These are phyloP conservation scores for Chrysolina oricalcia DNA, from an alignment of 2,888 invertebrate species.

Conservation along the genomic window DNA sequence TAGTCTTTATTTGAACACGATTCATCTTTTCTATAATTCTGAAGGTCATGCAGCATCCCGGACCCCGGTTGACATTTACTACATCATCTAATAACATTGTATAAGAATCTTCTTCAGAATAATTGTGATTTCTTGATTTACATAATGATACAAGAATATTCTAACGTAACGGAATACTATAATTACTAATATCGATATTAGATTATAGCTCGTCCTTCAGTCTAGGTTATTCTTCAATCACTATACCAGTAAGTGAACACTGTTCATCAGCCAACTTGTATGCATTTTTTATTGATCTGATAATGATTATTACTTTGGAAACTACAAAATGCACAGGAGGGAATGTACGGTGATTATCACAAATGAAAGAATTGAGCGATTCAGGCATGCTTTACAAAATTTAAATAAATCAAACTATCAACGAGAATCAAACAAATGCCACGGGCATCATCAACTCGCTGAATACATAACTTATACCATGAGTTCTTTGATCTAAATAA, in stretches of 20 bases:
- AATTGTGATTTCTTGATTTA: conserved; percentile 18
- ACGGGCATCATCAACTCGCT: no score
- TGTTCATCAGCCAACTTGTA: no score
- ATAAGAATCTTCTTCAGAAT: conserved; percentile 20
- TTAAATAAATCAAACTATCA: no score
- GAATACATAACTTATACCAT: no score
- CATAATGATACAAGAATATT: conserved; percentile 17
- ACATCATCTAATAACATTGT: background rate
- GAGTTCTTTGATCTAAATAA: no score
- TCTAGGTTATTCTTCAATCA: background rate
- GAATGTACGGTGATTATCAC: no score
- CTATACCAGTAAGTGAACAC: background rate
- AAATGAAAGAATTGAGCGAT: no score
- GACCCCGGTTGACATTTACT: conserved; percentile 25
- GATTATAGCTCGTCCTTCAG: conserved; percentile 18
- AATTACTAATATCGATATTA: conserved; percentile 17
- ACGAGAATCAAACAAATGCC: no score
- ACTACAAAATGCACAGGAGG: no score
- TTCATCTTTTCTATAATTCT: conserved; percentile 7
- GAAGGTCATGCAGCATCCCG: conserved; percentile 18
- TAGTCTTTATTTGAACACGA: conserved; percentile 2
- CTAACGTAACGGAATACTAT: conserved; percentile 17
- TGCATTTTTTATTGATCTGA: no score
- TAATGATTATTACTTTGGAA: no score
- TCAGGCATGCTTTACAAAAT: no score